Percentiles rank a stretch among this genome's conserved stretches.
These are phyloP conservation scores for Panopea generosa DNA, from an alignment of 2,888 invertebrate genomes.

Conservation along the genomic window DNA sequence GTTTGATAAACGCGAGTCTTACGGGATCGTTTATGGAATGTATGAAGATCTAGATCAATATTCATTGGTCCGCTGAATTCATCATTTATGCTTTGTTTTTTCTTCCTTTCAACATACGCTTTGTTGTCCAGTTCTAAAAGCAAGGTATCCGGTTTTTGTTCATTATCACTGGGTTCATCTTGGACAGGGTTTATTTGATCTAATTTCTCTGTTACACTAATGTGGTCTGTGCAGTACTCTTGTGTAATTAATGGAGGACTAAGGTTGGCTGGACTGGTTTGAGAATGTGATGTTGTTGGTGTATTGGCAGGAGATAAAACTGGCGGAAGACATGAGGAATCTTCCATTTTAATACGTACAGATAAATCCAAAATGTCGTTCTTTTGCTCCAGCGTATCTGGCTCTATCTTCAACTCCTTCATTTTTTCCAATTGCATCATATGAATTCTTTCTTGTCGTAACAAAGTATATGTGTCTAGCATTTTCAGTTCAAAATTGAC, in stretches of 20 bases:
- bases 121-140: neutral
- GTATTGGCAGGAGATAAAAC: constrained; percentile 53
- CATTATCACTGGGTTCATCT: neutral
- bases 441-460: constrained; percentile 48
- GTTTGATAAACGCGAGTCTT: constrained; percentile 62
- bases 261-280: constrained; percentile 31
- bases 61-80: constrained; percentile 7
- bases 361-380: constrained; percentile 47
- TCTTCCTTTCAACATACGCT: neutral
- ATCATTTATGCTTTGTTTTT: constrained; percentile 1
- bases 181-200: neutral
- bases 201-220: constrained; percentile 2
- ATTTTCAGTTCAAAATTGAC: constrained; percentile 58
- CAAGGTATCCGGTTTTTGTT: neutral
- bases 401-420: constrained; percentile 14
- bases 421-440: constrained; percentile 32
- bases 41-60: neutral
- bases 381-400: constrained; percentile 10
- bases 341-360: constrained; percentile 47
- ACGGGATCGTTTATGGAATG: constrained; percentile 40
- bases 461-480: constrained; percentile 56
- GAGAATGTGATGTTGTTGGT: constrained; percentile 2
- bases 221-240: constrained; percentile 6
- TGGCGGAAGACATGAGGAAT: constrained; percentile 36
- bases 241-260: constrained; percentile 60